Conservation (phyloP, 1,140 invertebrate species). For the Bemisia tabaci region DNA sequence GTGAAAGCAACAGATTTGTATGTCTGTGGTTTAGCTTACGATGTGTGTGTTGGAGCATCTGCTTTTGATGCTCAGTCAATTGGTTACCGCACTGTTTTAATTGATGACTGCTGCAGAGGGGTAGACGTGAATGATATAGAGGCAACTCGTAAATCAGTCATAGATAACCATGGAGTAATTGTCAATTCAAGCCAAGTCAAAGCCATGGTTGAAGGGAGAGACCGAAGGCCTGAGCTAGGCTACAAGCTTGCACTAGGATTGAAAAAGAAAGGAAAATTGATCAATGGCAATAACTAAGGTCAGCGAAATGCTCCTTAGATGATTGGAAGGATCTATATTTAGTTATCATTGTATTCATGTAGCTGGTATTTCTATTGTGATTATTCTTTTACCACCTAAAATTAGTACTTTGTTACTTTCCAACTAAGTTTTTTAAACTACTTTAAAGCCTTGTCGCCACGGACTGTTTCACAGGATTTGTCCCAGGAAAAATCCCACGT, state of each 20-base stretch:
- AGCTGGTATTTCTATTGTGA: neutral
- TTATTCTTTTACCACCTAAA: neutral
- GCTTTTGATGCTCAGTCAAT: constrained; percentile 72
- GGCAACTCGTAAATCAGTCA: constrained; percentile 59
- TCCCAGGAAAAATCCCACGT: too few species aligned
- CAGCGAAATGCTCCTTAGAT: too few species aligned
- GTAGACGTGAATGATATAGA: constrained; percentile 73
- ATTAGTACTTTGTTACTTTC: too few species aligned
- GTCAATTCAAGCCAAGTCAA: constrained; percentile 57
- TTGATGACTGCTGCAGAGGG: constrained; percentile 83
- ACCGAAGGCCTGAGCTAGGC: constrained; percentile 70
- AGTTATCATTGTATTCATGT: too few species aligned
- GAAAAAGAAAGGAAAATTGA: constrained; percentile 33
- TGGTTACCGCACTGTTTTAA: constrained; percentile 75
- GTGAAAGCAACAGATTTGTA: constrained; percentile 82
- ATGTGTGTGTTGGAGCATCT: constrained; percentile 89
- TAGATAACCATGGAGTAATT: constrained; percentile 59
- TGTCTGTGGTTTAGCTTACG: constrained; percentile 88
- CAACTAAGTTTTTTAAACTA: too few species aligned
- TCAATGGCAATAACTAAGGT: neutral
- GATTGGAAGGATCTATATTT: too few species aligned
- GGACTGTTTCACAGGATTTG: too few species aligned
- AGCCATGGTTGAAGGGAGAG: constrained; percentile 71
- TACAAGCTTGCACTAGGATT: constrained; percentile 75
- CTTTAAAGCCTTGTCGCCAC: too few species aligned